phyloP scores from a whole-genome alignment of 2,113 vertebrate species.

The Meleagris gallopavo region DNA sequence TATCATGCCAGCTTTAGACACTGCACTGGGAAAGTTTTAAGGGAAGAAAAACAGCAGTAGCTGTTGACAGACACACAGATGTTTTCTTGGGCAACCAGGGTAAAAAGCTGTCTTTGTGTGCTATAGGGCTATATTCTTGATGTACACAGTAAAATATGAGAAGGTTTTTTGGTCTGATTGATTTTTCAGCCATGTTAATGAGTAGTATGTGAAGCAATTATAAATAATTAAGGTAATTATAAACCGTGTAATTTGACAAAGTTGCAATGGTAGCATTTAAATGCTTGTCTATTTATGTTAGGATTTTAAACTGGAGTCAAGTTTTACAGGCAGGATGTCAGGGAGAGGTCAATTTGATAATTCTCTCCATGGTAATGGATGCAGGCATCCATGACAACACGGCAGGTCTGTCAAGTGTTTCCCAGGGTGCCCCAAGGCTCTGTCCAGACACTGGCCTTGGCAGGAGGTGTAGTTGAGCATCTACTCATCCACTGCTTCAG shows the following conservation, averaged over 20 bases:
- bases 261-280: background rate
- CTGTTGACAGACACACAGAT: background rate
- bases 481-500: background rate
- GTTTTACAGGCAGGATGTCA: background rate
- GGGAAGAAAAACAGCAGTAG: fast-evolving
- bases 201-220: background rate
- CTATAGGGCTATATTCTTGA: background rate
- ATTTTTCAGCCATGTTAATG: background rate
- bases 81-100: background rate
- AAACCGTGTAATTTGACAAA: background rate
- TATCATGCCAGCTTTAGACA: background rate
- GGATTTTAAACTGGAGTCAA: background rate
- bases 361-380: background rate
- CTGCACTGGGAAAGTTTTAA: background rate
- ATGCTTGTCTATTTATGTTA: background rate
- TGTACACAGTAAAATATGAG: background rate
- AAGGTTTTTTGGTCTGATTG: background rate
- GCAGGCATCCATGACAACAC: fast-evolving
- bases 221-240: background rate
- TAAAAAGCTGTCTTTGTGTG: background rate
- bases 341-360: background rate
- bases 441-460: background rate
- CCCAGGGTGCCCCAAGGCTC: background rate
- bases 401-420: background rate
- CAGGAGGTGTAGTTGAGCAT: background rate